Base-by-base conservation (phyloP, 2,888 invertebrate species). In the Iselma pallidipennis region DNA sequence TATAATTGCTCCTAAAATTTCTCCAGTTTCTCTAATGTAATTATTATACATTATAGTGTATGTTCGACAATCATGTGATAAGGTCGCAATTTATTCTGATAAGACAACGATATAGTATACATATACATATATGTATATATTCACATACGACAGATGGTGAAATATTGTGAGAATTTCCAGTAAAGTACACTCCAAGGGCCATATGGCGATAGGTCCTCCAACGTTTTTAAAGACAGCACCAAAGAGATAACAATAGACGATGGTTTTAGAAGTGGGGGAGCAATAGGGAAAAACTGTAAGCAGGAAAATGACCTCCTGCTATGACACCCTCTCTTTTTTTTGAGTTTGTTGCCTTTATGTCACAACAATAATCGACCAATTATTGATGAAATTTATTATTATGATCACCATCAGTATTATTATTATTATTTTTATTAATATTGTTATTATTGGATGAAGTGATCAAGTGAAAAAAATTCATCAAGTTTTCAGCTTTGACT, bases 121-220 rank as follows among this genome's bases (percentile, higher is more conserved):
- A 37, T 37, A 16, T 37, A 37, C 37, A n/a, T n/a, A n/a, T n/a
- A n/a, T n/a, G n/a, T n/a, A n/a, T n/a, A n/a, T n/a, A n/a, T n/a
- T n/a, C n/a, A 66, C 73, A 72, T 70, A 72, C 71, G 74, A 78
- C 80, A 80, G 80, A 80, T 80, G 80, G 79, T 75, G 58, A 71
- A 77, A 77, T 75, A 76, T 76, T 78, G 79, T 80, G 80, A 80
- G 80, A 80, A 80, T 76, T 76, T 74, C 72, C 71, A 70, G 74
- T 73, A 75, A 75, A 76, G 75, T 74, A 74, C 76, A 74, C 73
- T 74, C 68, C 67, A 61, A 69, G 65, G 64, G 76, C 79, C 79
- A 79, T 79, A 80, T 80, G 80, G 78, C 78, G 77, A 71, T 57
- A 63, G 62, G 59, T 63, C 59, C 65, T 59, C 64, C 49, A 61